These are phyloP conservation scores for Hippotragus niger DNA, from an alignment of 2,113 vertebrate genomes.

Conservation along the genomic window DNA sequence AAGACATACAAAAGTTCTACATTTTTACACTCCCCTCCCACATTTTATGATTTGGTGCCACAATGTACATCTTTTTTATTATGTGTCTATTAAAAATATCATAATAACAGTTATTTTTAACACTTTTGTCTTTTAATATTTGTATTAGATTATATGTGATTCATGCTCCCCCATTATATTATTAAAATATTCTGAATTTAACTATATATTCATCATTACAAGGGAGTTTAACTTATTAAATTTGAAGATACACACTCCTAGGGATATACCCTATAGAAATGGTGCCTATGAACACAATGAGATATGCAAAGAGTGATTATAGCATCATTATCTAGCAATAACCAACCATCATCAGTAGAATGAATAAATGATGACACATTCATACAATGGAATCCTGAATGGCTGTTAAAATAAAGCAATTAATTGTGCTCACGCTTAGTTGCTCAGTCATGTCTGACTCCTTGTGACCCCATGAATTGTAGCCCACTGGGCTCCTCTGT, in stretches of 20 bases:
- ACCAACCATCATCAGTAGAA: background rate
- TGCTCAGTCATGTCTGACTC: background rate
- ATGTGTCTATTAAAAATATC: background rate
- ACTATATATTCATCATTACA: background rate
- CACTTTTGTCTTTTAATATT: background rate
- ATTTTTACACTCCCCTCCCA: background rate
- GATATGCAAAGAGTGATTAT: background rate
- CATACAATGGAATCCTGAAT: background rate
- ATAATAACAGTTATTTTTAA: background rate
- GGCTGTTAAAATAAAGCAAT: background rate
- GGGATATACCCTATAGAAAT: background rate
- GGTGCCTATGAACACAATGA: background rate
- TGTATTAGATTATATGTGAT: background rate
- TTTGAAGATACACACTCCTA: background rate
- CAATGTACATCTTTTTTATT: background rate
- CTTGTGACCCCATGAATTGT: background rate
- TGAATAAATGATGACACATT: background rate
- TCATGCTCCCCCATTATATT: background rate
- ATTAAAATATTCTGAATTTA: background rate
- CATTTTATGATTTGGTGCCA: background rate
- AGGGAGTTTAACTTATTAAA: background rate
- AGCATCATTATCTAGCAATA: background rate
- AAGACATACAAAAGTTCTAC: background rate
- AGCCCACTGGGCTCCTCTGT: background rate
- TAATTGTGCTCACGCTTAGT: accelerated